These are phyloP conservation scores for Paramormyrops kingsleyae DNA, from an alignment of 2,113 vertebrate species.

Conservation along the genomic window DNA sequence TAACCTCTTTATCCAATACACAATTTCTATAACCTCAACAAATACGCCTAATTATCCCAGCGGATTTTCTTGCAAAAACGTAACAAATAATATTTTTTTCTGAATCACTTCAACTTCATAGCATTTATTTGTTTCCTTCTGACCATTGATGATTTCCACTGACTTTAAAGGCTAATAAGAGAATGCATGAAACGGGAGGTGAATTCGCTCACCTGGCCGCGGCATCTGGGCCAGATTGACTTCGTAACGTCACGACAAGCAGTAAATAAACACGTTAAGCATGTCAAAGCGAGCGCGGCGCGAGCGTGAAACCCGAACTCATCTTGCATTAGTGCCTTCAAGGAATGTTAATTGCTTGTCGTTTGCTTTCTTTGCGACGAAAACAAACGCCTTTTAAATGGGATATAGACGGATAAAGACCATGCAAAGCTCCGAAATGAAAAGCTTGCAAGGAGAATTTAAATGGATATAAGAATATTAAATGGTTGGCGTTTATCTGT, in stretches of 20 bases:
- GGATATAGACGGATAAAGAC: constrained; percentile 7
- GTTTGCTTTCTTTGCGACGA: constrained; percentile 14
- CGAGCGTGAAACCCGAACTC: constrained; percentile 44
- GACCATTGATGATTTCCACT: background rate
- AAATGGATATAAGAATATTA: background rate
- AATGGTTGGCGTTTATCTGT: background rate
- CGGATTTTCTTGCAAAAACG: background rate
- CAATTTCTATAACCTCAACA: background rate
- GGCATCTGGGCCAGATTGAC: constrained; percentile 12
- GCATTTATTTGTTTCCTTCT: background rate
- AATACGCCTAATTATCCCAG: background rate
- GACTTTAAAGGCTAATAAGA: background rate
- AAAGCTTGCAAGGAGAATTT: background rate
- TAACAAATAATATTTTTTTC: background rate
- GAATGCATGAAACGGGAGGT: background rate
- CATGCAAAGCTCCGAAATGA: background rate
- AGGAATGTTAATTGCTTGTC: constrained; percentile 42
- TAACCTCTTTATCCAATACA: background rate
- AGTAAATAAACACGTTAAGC: constrained; percentile 38
- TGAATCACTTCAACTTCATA: background rate
- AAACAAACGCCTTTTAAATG: background rate
- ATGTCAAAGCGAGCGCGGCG: constrained; percentile 42
- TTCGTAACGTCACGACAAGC: constrained; percentile 43
- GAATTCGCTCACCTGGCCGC: constrained; percentile 28
- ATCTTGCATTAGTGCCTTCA: background rate